Conservation (phyloP, 2,888 invertebrate species). For the Branchellion lobata region DNA sequence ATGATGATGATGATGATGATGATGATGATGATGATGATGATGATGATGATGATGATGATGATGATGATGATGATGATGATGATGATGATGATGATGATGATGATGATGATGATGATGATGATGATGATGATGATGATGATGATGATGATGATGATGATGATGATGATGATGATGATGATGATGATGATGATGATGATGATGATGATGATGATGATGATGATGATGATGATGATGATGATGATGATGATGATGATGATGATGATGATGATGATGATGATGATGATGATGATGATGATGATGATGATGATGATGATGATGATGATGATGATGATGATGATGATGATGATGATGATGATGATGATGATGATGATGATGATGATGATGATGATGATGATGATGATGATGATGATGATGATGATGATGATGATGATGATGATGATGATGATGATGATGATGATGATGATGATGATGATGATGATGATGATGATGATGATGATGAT, state of each 20-base stretch:
- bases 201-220: constrained; percentile 24
- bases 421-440: constrained; percentile 33
- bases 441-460: constrained; percentile 32
- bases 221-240: constrained; percentile 16
- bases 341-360: constrained; percentile 35
- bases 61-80: constrained; percentile 38
- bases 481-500: constrained; percentile 22
- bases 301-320: constrained; percentile 37
- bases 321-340: constrained; percentile 34
- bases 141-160: constrained; percentile 7
- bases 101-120: constrained; percentile 33
- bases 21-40: constrained; percentile 33
- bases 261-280: constrained; percentile 30
- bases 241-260: constrained; percentile 15
- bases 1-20: constrained; percentile 37
- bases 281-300: constrained; percentile 39
- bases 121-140: constrained; percentile 28
- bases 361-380: constrained; percentile 37
- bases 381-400: constrained; percentile 35
- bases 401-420: constrained; percentile 37
- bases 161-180: constrained; percentile 9
- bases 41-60: constrained; percentile 31
- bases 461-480: constrained; percentile 35
- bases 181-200: constrained; percentile 33
- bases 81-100: constrained; percentile 4